A percentile compares a stretch with the other conserved stretches of the same genome.
Conservation (phyloP, 1,140 invertebrate species). For the Nebria ingens region DNA sequence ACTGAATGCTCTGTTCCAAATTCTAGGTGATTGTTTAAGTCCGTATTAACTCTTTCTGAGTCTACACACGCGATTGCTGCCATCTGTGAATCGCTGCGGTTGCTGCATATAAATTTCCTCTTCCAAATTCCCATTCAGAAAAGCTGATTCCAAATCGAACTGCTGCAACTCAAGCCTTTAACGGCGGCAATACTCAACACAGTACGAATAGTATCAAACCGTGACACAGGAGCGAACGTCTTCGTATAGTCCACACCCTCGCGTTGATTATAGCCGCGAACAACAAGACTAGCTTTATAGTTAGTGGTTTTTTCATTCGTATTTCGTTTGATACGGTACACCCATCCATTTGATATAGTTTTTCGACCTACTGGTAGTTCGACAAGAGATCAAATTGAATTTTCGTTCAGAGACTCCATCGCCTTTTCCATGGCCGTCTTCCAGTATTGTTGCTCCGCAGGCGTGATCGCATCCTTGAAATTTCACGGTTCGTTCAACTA, state of each 20-base stretch:
- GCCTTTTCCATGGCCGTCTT: background rate
- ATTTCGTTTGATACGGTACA: background rate
- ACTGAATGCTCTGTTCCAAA: background rate
- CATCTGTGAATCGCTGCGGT: constrained; percentile 23
- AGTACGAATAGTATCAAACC: constrained; percentile 19
- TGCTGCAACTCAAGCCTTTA: constrained; percentile 21
- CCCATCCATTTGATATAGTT: no score
- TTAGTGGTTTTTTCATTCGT: constrained; percentile 14
- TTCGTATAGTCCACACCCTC: constrained; percentile 20
- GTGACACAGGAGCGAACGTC: constrained; percentile 26
- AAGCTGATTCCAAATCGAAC: constrained; percentile 36
- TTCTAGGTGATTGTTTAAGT: background rate
- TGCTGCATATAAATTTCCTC: constrained; percentile 32
- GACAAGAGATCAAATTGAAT: no score
- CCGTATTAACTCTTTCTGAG: background rate
- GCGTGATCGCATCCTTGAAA: no score
- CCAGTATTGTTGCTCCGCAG: no score
- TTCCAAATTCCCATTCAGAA: constrained; percentile 31
- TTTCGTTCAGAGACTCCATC: no score
- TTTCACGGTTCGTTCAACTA: no score
- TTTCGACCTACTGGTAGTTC: no score
- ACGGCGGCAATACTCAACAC: constrained; percentile 27
- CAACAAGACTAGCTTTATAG: constrained; percentile 22
- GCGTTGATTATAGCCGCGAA: constrained; percentile 20
- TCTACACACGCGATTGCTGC: constrained; percentile 6